phyloP scores from a whole-genome alignment of 1,140 invertebrate species.

The Bombyx mandarina region DNA sequence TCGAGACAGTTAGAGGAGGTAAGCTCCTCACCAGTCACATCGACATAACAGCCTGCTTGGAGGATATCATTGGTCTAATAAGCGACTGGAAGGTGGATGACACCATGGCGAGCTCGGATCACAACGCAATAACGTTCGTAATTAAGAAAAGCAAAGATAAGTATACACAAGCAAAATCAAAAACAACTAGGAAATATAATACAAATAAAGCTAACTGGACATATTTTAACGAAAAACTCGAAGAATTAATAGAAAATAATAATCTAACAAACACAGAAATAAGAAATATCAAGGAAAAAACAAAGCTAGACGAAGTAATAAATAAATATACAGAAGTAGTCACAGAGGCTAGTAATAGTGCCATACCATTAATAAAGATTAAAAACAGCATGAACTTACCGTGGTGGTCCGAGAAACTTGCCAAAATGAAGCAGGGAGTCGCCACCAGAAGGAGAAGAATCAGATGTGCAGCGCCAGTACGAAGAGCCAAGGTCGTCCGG shows the following conservation, averaged over 20 bases:
- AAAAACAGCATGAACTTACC: slow-evolving; percentile 3
- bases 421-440: neutral
- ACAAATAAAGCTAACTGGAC: slow-evolving; percentile 13
- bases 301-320: slow-evolving; percentile 2
- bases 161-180: neutral
- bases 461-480: neutral
- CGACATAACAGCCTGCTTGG: neutral
- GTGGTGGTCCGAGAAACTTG: slow-evolving; percentile 6
- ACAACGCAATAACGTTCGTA: neutral
- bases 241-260: slow-evolving; percentile 4
- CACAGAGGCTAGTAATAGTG: slow-evolving; percentile 4
- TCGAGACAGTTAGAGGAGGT: neutral
- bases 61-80: neutral
- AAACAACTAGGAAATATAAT: slow-evolving; percentile 10
- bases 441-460: slow-evolving; percentile 1
- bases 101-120: neutral
- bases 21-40: neutral
- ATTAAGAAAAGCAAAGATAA: no score
- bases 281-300: slow-evolving; percentile 1
- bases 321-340: slow-evolving; percentile 3
- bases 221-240: slow-evolving; percentile 7
- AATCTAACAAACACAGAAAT: slow-evolving; percentile 7
- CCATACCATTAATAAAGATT: slow-evolving; percentile 14
- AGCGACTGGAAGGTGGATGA: neutral
- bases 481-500: neutral